Percentiles rank a stretch among this genome's conserved stretches.
These are phyloP conservation scores for Petroica traversi DNA, from an alignment of 2,113 vertebrate species.

Conservation along the genomic window DNA sequence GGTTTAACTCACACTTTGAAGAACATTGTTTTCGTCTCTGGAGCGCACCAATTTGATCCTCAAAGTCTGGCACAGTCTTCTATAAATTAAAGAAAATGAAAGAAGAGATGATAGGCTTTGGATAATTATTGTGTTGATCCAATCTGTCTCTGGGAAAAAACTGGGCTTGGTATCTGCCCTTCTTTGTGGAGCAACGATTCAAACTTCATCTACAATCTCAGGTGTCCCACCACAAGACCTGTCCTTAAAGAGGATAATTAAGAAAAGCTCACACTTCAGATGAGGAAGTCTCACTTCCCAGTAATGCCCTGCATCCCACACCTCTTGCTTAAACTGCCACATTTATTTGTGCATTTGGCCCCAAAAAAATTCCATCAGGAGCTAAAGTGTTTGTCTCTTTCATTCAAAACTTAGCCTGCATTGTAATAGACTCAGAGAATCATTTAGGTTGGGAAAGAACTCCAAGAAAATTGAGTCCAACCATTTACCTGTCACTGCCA, in stretches of 20 bases:
- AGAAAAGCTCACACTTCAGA: not conserved
- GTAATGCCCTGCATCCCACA: not conserved
- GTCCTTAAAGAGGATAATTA: not conserved
- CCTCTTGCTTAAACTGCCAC: not conserved
- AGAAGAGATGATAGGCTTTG: not conserved
- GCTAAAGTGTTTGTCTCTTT: not conserved
- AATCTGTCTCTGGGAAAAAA: not conserved
- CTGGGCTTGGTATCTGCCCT: not conserved
- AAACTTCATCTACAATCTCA: not conserved
- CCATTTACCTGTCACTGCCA: not conserved
- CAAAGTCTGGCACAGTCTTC: not conserved
- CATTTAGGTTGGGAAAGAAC: not conserved
- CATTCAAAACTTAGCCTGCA: not conserved
- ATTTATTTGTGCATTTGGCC: not conserved
- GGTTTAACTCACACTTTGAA: not conserved
- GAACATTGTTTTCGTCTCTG: not conserved
- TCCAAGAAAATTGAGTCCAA: not conserved
- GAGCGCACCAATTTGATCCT: not conserved
- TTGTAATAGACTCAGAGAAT: not conserved
- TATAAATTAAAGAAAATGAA: not conserved
- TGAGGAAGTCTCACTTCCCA: not conserved
- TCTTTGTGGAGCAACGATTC: not conserved
- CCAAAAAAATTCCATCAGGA: not conserved
- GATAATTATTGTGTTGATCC: not conserved
- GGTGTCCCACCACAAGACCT: accelerated